Percentiles rank a stretch among this genome's conserved stretches.
Evolutionary conservation across 2,113 vertebrate species (phyloP).

Genomic region (Phyllostomus hastatus): DNA sequence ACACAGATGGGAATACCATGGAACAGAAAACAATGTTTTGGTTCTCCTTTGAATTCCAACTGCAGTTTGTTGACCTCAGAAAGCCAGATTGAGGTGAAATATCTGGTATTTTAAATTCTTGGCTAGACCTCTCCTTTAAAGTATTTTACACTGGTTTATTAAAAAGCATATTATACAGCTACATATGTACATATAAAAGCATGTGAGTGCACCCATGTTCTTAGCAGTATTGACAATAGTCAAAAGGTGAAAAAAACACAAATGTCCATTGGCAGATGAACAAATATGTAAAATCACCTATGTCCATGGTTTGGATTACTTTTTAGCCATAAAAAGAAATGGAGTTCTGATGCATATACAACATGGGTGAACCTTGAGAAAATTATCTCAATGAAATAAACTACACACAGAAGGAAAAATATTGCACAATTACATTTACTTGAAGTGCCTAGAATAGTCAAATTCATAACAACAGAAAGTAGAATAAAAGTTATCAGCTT

Average conservation of each 20-base stretch:
- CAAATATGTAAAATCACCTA: not conserved
- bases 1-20: not conserved
- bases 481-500: not conserved
- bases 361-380: not conserved
- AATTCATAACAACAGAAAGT: not conserved
- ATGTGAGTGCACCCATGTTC: not conserved
- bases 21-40: not conserved
- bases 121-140: not conserved
- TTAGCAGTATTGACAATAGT: not conserved
- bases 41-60: not conserved
- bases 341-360: not conserved
- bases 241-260: not conserved
- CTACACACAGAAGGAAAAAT: not conserved
- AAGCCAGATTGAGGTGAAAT: not conserved
- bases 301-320: not conserved
- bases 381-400: not conserved
- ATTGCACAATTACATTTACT: too few species aligned
- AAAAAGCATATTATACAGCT: not conserved
- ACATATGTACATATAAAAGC: not conserved
- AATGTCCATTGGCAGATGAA: not conserved
- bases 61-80: not conserved
- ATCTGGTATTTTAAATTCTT: not conserved
- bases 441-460: not conserved
- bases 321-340: not conserved
- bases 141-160: not conserved